Percentiles rank a stretch among this genome's conserved stretches.
Evolutionary conservation across 2,113 vertebrate species (phyloP).

Genomic region (Peromyscus californicus): DNA sequence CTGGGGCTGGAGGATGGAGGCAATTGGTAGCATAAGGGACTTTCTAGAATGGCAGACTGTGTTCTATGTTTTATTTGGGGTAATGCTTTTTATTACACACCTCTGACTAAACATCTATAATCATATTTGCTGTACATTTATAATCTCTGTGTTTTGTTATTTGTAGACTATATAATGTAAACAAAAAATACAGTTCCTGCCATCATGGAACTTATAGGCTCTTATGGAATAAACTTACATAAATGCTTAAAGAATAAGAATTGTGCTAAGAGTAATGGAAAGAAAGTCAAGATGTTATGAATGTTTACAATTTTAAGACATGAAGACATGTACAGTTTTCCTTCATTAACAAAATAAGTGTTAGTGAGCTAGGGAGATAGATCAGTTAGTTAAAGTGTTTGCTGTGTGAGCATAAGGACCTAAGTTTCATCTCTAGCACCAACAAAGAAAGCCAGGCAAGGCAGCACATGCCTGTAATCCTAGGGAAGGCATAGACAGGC

Average conservation of each 20-base stretch:
- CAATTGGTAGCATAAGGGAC: too few relatives aligned
- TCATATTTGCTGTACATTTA: too few relatives aligned
- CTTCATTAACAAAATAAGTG: constrained; percentile 29
- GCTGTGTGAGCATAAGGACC: too few relatives aligned
- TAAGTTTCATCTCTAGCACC: neutral
- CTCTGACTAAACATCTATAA: too few relatives aligned
- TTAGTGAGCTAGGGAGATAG: neutral
- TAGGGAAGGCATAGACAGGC: neutral
- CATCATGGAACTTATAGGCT: too few relatives aligned
- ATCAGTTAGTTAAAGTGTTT: neutral
- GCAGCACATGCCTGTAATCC: neutral
- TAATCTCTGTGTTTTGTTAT: too few relatives aligned
- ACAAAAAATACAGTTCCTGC: too few relatives aligned
- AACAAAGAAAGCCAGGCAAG: neutral
- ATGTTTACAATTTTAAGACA: constrained; percentile 6
- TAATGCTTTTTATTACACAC: too few relatives aligned
- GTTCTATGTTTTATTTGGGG: too few relatives aligned
- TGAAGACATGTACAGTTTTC: neutral
- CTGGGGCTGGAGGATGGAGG: too few relatives aligned
- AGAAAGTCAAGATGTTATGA: neutral
- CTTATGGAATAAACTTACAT: neutral
- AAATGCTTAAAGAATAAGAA: constrained; percentile 51
- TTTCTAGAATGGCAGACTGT: too few relatives aligned
- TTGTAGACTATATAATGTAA: too few relatives aligned
- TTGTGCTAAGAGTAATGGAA: neutral